Base-by-base conservation (phyloP, 2,797 vertebrate genomes). In the Pipistrellus nathusii region DNA sequence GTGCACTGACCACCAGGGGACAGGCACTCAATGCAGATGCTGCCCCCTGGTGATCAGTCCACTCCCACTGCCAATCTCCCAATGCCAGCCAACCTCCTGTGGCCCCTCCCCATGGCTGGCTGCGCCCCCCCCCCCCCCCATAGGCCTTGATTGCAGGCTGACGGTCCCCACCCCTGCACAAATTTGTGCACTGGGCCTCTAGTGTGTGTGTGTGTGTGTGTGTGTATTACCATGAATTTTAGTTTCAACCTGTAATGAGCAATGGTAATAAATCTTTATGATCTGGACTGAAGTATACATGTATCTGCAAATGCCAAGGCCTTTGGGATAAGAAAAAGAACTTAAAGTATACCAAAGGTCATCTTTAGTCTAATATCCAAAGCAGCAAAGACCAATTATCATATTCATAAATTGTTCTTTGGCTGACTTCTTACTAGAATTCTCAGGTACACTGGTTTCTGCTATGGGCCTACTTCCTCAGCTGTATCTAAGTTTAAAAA, bases 331-430 rank as follows among this genome's bases (percentile, higher is more conserved):
- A 62, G 35, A 81, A 13, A 85, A 3, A 71, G 44, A 93, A n/a
- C 27, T n/a, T 41, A 15, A 85, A 85, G 2, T 13, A 1, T 71
- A 38, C 23, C 35, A 83, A 88, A 88, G n/a, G 23, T 30, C 44
- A 83, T 44, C 66, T 71, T 27, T 4, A 89, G 17, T 55, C n/a
- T 86, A 94, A 86, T 86, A 94, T 76, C 7, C 15, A 23, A 3
- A 82, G 12, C 27, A 85, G 25, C 38, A 41, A 80, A 78, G 66
- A 91, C 15, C 8, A 82, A 91, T 72, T 46, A 72, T 51, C 32
- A 92, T 48, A 92, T 75, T 71, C 53, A 85, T 75, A 75, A 77
- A 53, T 69, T 51, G n/a, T 77, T 2, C 68, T 80, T 95, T 80
- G 38, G 12, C 18, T 91, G 8, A 85, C 13, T 78, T 66, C 69